Percentiles rank a stretch among this genome's conserved stretches.
Evolutionary conservation across 2,797 vertebrate genomes (phyloP).

Genomic region (Linurgus olivaceus): DNA sequence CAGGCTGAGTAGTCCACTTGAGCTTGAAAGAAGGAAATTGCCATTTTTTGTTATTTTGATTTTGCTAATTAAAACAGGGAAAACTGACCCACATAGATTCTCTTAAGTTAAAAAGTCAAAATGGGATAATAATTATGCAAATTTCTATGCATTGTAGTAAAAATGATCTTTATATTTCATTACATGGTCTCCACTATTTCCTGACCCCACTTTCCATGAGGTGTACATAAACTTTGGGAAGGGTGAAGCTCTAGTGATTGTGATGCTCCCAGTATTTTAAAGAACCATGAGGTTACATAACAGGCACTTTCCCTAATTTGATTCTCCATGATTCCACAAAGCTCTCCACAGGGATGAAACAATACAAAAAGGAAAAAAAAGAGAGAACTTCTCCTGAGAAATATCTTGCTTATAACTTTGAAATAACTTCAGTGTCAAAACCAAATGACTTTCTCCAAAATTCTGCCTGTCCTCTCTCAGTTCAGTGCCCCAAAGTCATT

Average conservation of each 20-base stretch:
- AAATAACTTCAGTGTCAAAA: conserved; percentile 71
- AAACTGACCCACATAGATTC: conserved; percentile 64
- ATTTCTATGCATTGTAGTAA: conserved; percentile 5
- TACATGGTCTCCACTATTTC: neutral
- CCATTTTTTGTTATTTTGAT: conserved; percentile 68
- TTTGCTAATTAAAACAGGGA: conserved; percentile 67
- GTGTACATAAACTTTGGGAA: neutral
- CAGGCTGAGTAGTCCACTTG: conserved; percentile 61
- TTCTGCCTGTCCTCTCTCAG: conserved; percentile 45
- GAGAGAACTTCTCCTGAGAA: conserved; percentile 53
- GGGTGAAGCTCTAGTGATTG: neutral
- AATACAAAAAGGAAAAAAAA: conserved; percentile 32
- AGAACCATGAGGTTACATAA: conserved; percentile 54
- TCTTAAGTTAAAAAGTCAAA: conserved; percentile 70
- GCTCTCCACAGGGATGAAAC: conserved; percentile 15
- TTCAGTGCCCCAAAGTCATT: conserved; percentile 58
- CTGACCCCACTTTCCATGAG: neutral
- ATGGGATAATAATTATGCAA: conserved; percentile 65
- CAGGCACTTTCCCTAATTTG: conserved; percentile 59
- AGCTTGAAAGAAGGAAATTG: conserved; percentile 55
- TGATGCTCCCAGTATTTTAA: conserved; percentile 45
- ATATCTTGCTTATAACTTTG: conserved; percentile 63
- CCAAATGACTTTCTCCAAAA: conserved; percentile 53
- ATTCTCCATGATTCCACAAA: conserved; percentile 24
- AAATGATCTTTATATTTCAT: conserved; percentile 33